Evolutionary conservation across 2,888 invertebrate species (phyloP), one percentile per base, ranked within the genome.

Genomic region (Lordiphosa andalusiaca): DNA sequence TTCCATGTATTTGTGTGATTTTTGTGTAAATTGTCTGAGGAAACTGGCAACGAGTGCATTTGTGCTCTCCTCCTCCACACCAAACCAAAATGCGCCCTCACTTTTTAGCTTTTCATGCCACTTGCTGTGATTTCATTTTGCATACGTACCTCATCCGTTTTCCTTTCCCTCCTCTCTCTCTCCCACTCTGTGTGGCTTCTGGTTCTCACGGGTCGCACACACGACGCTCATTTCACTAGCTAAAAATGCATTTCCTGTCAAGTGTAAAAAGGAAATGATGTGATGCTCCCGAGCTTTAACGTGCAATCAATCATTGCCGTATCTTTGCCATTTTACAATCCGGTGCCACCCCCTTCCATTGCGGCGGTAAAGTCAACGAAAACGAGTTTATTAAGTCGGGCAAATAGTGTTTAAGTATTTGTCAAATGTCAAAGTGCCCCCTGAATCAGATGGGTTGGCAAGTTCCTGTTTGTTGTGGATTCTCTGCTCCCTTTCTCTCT

Each of bases 221-320:
- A 60, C 54, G 53, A 44, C 69, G 82, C 74, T 80, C 83, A 81
- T 82, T 81, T 83, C 69, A 62, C 72, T 62, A 69, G 83, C 57
- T 78, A 78, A 85, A 81, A 81, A 81, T 81, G 80, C 85, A 84
- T 75, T 81, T 81, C 85, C 80, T 75, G 73, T 84, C 80, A 75
- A 78, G 83, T 84, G 80, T 83, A 71, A 78, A 75, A 78, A 78
- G 80, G 80, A 81, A 81, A 81, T 83, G 83, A 83, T 75, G 80
- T 71, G 76, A 75, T 74, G 77, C 82, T 84, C 83, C 72, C 58
- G 64, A 68, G 83, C 80, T 67, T 78, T 69, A 77, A 82, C 73
- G 75, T 73, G 73, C 80, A 87, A 87, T 87, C 87, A 86, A 86
- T 86, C 87, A 87, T 76, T 71, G 73, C 69, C 73, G 68, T 64